A percentile compares a stretch with the other conserved stretches of the same genome.
Evolutionary conservation across 1,140 invertebrate species (phyloP).

Genomic region (Nixonia krombeini): DNA sequence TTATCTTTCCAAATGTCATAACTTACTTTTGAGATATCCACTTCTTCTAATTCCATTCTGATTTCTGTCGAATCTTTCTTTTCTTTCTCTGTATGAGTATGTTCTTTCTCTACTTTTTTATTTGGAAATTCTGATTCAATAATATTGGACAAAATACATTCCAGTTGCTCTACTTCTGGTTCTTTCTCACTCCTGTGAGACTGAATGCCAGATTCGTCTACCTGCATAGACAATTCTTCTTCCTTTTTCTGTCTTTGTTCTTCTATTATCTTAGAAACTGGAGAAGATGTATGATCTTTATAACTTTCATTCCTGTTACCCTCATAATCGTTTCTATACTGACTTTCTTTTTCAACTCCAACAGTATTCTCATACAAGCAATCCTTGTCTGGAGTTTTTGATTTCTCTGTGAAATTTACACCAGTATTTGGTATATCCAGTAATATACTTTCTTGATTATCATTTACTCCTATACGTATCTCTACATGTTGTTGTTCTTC

Average conservation of each 20-base stretch:
- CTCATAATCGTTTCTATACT: background rate
- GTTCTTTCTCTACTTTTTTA: slow-evolving; percentile 21
- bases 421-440: background rate
- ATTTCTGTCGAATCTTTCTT: slow-evolving; percentile 21
- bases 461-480: slow-evolving; percentile 14
- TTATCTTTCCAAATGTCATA: background rate
- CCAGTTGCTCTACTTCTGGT: slow-evolving; percentile 61
- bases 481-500: slow-evolving; percentile 37
- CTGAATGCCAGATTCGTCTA: slow-evolving; percentile 11
- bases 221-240: slow-evolving; percentile 9
- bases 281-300: no score
- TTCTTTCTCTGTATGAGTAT: slow-evolving; percentile 3
- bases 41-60: slow-evolving; percentile 21
- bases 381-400: no score
- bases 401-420: background rate
- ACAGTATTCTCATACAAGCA: background rate
- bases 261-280: slow-evolving; percentile 13
- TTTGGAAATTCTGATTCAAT: slow-evolving; percentile 58
- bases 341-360: slow-evolving; percentile 4
- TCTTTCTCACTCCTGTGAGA: slow-evolving; percentile 26
- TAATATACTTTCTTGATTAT: background rate
- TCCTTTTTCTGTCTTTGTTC: slow-evolving; percentile 12
- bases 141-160: slow-evolving; percentile 59
- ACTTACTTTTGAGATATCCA: slow-evolving; percentile 6
- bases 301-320: background rate